These are phyloP conservation scores for Chelon labrosus DNA, from an alignment of 2,797 vertebrate genomes.

Conservation along the genomic window DNA sequence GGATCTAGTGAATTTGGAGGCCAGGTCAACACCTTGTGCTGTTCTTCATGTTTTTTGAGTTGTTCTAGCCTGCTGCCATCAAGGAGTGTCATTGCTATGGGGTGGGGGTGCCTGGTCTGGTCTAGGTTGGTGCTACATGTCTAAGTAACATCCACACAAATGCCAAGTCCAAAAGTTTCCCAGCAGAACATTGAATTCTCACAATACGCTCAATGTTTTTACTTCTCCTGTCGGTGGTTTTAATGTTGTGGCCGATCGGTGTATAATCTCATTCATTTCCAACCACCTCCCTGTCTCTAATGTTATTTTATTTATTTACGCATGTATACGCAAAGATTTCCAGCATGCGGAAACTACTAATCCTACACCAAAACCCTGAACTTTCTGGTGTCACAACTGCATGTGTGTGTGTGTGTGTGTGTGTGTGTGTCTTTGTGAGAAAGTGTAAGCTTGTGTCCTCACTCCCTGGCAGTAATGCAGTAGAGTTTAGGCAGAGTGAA, in stretches of 20 bases:
- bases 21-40: no score
- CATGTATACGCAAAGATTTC: constrained; percentile 29
- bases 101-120: no score
- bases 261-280: constrained; percentile 44
- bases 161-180: no score
- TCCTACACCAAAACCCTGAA: constrained; percentile 16
- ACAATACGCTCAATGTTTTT: no score
- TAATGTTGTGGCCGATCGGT: no score
- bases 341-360: constrained; percentile 5
- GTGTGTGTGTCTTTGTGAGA: constrained; percentile 27
- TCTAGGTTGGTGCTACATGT: no score
- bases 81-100: no score
- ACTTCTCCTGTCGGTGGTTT: no score
- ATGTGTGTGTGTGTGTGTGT: constrained; percentile 21
- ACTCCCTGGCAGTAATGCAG: constrained; percentile 59
- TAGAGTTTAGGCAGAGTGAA: constrained; percentile 76
- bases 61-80: no score
- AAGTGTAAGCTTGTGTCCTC: constrained; percentile 37
- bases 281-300: constrained; percentile 30
- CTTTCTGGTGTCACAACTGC: constrained; percentile 37
- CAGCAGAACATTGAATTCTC: neutral
- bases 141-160: no score
- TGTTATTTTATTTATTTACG: constrained; percentile 46
- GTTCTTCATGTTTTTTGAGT: no score
- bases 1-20: no score